Base-by-base conservation (phyloP, 2,888 invertebrate genomes). In the Caenorhabditis sp. region DNA sequence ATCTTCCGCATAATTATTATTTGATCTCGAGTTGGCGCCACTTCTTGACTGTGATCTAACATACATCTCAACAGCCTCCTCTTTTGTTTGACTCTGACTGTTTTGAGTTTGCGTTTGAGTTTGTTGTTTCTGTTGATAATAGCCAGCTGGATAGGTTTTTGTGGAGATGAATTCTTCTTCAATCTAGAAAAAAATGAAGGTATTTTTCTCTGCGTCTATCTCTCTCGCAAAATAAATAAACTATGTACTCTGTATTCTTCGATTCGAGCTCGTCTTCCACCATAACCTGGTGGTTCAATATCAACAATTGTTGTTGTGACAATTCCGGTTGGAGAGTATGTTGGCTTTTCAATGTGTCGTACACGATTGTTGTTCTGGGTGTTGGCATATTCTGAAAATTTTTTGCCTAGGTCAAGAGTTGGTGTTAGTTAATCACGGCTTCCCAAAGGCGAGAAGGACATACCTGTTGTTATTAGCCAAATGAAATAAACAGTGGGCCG, bases 231-330 rank as follows among this genome's bases (percentile, higher is more conserved):
- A 63, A 60, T 36, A 51, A 54, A 14, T 37, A 37, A 10, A 10
- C 8, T 37, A 14, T 37, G 8, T 14, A 72, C 72, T 62, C 62
- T 65, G 31, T 65, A 65, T 43, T 72, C 67, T 51, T 72, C 72
- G 10, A 60, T 68, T 51, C 57, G 17, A 1, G 60, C 19, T 53
- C n/a, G n/a, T n/a, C 63, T 50, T 62, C 63, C 12, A 26, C 72
- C 62, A 54, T 58, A 76, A 8, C 62, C 50, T 12, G 70, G 66
- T n/a, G 78, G 78, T 50, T 81, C 81, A 62, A 81, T 81, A 64
- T 81, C 81, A 51, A 81, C 81, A 55, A 81, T 71, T 2, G 81
- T 81, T 17, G 81, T 79, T 19, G 77, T 69, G n/a, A 79, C 67
- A 19, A 78, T 74, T 12, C 70, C 68, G 21, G 69, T 66, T 19